phyloP scores from a whole-genome alignment of 1,140 invertebrate genomes.

The Stegodyphus mimosarum region DNA sequence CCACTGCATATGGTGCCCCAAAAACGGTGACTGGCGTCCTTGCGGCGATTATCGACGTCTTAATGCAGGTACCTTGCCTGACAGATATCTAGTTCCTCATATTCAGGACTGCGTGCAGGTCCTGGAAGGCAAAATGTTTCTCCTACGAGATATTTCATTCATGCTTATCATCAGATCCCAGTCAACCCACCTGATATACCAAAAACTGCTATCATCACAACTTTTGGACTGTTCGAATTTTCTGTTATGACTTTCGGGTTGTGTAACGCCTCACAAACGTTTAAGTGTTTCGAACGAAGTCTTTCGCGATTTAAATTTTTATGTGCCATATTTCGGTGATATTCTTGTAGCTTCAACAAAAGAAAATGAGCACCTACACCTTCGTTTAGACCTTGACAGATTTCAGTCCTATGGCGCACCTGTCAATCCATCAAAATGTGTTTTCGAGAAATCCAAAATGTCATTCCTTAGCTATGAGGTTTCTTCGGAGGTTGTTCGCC shows the following conservation, averaged over 20 bases:
- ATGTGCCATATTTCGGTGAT: constrained; percentile 48
- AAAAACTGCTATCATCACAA: constrained; percentile 61
- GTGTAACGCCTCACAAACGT: background rate
- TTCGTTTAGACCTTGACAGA: constrained; percentile 28
- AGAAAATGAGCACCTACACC: constrained; percentile 14
- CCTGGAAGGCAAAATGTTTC: constrained; percentile 17
- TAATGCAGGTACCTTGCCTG: background rate
- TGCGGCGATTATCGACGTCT: constrained; percentile 1
- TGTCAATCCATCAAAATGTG: constrained; percentile 36
- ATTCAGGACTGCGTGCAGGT: background rate
- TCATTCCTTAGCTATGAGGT: constrained; percentile 50
- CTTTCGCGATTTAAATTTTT: constrained; percentile 24
- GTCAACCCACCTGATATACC: constrained; percentile 20
- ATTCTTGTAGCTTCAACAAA: constrained; percentile 18
- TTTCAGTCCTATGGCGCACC: constrained; percentile 25
- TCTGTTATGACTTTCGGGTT: constrained; percentile 65
- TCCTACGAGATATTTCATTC: constrained; percentile 39
- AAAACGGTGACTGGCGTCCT: background rate
- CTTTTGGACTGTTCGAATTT: constrained; percentile 64
- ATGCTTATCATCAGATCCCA: constrained; percentile 48
- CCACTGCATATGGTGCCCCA: constrained; percentile 62
- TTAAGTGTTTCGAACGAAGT: constrained; percentile 60
- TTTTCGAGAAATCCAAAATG: constrained; percentile 5
- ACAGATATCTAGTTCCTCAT: constrained; percentile 1
- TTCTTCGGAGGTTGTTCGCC: too few relatives aligned